A percentile compares a stretch with the other conserved stretches of the same genome.
These are phyloP conservation scores for Oreochromis aureus DNA, from an alignment of 2,113 vertebrate genomes.

Conservation along the genomic window DNA sequence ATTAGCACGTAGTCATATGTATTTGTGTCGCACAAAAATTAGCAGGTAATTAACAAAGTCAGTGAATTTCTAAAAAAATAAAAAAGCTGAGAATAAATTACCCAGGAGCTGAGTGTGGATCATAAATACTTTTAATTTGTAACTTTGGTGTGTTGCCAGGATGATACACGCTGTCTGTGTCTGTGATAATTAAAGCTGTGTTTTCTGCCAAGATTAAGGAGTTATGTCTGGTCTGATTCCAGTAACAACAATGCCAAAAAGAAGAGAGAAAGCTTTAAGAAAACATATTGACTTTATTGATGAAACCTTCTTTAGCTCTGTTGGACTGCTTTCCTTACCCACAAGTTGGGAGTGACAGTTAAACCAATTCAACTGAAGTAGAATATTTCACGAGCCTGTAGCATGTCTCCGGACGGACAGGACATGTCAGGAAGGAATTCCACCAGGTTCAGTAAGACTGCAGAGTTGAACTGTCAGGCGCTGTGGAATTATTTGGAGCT, in stretches of 20 bases:
- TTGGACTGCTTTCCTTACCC: not conserved
- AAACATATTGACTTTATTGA: not conserved
- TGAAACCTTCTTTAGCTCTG: not conserved
- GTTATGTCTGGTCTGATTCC: not conserved
- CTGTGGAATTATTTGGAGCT: not conserved
- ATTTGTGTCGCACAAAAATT: not conserved
- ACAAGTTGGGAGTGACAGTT: not conserved
- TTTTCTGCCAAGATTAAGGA: not conserved
- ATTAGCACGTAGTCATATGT: not conserved
- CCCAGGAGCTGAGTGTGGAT: not conserved
- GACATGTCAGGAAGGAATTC: not conserved
- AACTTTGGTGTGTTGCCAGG: slow-evolving; percentile 13
- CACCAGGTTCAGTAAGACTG: not conserved
- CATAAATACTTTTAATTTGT: not conserved
- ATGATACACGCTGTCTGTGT: not conserved
- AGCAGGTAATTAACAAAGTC: slow-evolving; percentile 1
- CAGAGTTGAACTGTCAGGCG: not conserved
- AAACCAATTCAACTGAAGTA: not conserved
- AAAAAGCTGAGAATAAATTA: not conserved
- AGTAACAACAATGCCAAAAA: not conserved
- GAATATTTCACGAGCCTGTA: not conserved
- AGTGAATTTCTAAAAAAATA: not conserved
- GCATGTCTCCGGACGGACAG: not conserved
- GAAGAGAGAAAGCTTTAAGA: not conserved
- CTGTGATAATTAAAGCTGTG: not conserved